A percentile compares a stretch with the other conserved stretches of the same genome.
Conservation (phyloP, 2,797 vertebrate species). For the Gymnodraco acuticeps region DNA sequence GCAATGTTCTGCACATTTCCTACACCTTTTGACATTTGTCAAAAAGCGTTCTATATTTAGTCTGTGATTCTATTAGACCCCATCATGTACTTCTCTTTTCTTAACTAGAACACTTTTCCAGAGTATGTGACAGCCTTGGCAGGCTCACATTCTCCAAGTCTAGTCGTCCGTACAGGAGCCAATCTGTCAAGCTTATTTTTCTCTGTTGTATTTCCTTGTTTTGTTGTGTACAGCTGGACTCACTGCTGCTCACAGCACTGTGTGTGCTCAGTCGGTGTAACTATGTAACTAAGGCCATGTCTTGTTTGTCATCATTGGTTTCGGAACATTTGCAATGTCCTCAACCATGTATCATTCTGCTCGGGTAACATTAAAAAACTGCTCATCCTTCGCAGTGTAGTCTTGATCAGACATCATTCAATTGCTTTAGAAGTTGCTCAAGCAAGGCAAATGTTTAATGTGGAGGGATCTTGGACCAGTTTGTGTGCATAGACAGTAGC, state of each 20-base stretch:
- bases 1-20: constrained; percentile 23
- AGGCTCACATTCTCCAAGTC: constrained; percentile 35
- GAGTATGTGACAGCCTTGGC: constrained; percentile 13
- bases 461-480: background rate
- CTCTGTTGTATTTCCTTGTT: constrained; percentile 16
- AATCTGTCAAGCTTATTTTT: constrained; percentile 29
- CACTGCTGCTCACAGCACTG: constrained; percentile 13
- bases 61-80: constrained; percentile 13
- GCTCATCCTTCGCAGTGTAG: background rate
- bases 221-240: constrained; percentile 22
- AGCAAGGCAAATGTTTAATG: background rate
- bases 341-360: constrained; percentile 24
- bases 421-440: background rate
- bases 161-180: constrained; percentile 1
- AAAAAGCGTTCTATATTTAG: constrained; percentile 20
- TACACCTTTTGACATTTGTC: constrained; percentile 29
- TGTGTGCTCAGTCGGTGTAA: constrained; percentile 26
- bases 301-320: constrained; percentile 41
- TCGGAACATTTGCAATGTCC: constrained; percentile 33
- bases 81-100: constrained; percentile 1
- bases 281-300: constrained; percentile 24
- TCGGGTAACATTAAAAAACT: background rate
- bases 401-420: constrained; percentile 5
- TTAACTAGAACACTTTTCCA: background rate
- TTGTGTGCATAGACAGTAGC: background rate